A percentile compares a stretch with the other conserved stretches of the same genome.
These are phyloP conservation scores for Microhierax caerulescens DNA, from an alignment of 2,797 vertebrate species.

Conservation along the genomic window DNA sequence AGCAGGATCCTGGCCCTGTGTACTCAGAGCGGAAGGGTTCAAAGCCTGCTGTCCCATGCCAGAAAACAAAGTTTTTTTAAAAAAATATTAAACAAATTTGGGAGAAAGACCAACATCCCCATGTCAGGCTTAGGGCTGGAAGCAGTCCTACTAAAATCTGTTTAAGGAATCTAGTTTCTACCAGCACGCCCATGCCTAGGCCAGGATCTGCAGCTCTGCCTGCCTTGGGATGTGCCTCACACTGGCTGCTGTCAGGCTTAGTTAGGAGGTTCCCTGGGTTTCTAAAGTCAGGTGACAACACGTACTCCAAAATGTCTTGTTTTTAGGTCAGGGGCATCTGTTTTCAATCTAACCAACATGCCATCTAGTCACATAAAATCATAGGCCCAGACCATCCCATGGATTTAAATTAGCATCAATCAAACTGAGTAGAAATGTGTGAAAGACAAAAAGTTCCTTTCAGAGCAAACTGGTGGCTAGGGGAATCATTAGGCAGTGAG, in stretches of 20 bases:
- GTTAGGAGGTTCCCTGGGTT: neutral
- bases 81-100: neutral
- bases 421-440: neutral
- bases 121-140: neutral
- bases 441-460: neutral
- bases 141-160: neutral
- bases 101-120: neutral
- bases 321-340: neutral
- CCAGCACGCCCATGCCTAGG: fast-evolving
- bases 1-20: neutral
- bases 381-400: neutral
- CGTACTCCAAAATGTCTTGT: neutral
- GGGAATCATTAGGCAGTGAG: neutral
- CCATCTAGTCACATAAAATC: fast-evolving
- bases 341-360: neutral
- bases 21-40: neutral
- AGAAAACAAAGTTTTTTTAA: neutral
- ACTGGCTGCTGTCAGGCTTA: neutral
- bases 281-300: neutral
- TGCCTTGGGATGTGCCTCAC: neutral
- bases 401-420: neutral
- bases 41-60: neutral
- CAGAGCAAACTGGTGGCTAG: neutral
- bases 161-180: neutral
- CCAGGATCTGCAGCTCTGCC: neutral